Evolutionary conservation across 2,797 vertebrate genomes (phyloP).

Genomic region (Balearica regulorum): DNA sequence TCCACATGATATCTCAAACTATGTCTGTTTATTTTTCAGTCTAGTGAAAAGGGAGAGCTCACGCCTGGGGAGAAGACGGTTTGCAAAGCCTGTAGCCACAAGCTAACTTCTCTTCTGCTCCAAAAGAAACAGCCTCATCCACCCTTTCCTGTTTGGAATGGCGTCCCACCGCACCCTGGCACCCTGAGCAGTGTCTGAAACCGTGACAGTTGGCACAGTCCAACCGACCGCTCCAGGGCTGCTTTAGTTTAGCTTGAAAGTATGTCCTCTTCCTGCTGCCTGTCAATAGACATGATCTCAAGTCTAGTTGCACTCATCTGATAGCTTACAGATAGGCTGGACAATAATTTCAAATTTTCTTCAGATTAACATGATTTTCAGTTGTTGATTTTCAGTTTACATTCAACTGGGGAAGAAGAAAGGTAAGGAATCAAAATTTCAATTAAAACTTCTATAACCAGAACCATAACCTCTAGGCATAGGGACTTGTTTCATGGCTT

Average conservation of each 20-base stretch:
- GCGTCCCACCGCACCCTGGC: fast-evolving
- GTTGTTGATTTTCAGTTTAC: neutral
- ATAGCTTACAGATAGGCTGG: neutral
- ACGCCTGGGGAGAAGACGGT: neutral
- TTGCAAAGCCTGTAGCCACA: neutral
- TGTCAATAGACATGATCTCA: neutral
- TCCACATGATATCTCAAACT: neutral
- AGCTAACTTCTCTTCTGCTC: neutral
- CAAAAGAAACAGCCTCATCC: neutral
- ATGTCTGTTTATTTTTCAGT: neutral
- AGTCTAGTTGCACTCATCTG: neutral
- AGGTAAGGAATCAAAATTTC: neutral
- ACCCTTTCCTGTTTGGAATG: neutral
- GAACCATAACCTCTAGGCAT: neutral
- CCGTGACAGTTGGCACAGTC: neutral
- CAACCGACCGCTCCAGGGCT: too few relatives aligned
- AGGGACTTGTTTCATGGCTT: neutral
- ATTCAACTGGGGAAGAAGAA: neutral
- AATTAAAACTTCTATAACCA: neutral
- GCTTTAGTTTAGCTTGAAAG: neutral
- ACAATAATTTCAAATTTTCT: neutral
- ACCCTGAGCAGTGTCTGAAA: neutral
- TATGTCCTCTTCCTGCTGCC: neutral
- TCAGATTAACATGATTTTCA: neutral
- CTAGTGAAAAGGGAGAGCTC: neutral